These are phyloP conservation scores for Anoplolepis gracilipes DNA, from an alignment of 1,140 invertebrate genomes.

Conservation along the genomic window DNA sequence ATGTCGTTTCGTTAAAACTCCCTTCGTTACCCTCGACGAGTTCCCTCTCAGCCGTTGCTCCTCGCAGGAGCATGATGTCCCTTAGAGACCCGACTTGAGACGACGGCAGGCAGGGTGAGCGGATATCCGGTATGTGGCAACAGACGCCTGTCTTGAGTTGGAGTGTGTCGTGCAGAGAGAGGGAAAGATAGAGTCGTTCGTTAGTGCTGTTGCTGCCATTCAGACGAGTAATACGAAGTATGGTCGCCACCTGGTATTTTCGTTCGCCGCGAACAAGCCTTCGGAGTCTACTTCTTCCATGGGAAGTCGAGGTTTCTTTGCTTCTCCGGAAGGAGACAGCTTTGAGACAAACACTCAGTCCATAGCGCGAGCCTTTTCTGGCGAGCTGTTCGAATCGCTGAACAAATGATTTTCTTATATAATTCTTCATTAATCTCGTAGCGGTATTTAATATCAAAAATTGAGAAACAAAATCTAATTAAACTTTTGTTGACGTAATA, in stretches of 20 bases:
- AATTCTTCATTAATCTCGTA: not conserved
- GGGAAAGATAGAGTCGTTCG: constrained; percentile 31
- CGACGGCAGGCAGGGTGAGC: constrained; percentile 76
- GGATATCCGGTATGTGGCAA: constrained; percentile 81
- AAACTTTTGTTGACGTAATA: no score
- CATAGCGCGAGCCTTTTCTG: constrained; percentile 35
- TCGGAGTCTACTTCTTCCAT: constrained; percentile 24
- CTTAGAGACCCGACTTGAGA: constrained; percentile 40
- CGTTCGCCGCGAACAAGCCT: constrained; percentile 60
- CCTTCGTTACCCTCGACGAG: constrained; percentile 49
- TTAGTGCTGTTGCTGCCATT: constrained; percentile 18
- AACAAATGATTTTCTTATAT: not conserved
- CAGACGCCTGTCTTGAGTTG: constrained; percentile 74
- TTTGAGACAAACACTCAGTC: constrained; percentile 25
- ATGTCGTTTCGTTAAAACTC: constrained; percentile 62
- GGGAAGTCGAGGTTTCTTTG: constrained; percentile 60
- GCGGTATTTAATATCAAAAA: no score
- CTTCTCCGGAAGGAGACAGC: constrained; percentile 54
- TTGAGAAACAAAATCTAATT: no score
- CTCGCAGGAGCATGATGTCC: constrained; percentile 68
- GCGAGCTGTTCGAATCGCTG: not conserved
- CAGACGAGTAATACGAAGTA: constrained; percentile 74
- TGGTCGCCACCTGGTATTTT: constrained; percentile 84
- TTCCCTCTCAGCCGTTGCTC: constrained; percentile 29
- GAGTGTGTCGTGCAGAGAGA: constrained; percentile 55